phyloP scores from a whole-genome alignment of 2,888 invertebrate species.

The Pecten maximus region DNA sequence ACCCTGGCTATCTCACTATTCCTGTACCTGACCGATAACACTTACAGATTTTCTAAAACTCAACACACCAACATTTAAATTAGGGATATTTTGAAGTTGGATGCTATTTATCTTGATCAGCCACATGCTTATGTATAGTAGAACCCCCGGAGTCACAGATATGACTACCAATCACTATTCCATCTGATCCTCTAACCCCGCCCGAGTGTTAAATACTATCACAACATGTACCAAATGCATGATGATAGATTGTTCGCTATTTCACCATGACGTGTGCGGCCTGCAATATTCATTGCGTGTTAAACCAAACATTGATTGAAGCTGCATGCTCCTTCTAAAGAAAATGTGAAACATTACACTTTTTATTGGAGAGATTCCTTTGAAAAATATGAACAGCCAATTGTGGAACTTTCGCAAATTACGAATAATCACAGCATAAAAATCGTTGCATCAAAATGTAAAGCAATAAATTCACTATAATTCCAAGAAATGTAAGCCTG shows the following conservation, averaged over 20 bases:
- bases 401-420: background rate
- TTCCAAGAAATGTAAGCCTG: no score
- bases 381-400: background rate
- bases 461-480: no score
- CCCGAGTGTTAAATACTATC: background rate
- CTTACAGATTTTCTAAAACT: background rate
- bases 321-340: background rate
- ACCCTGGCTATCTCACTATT: background rate
- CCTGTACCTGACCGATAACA: background rate
- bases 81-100: background rate
- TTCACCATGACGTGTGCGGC: background rate
- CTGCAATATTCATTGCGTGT: slow-evolving; percentile 2
- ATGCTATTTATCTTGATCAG: slow-evolving; percentile 2
- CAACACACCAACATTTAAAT: background rate
- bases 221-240: background rate
- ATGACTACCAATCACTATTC: background rate
- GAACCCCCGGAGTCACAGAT: background rate
- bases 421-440: no score
- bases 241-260: background rate
- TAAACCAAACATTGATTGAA: background rate
- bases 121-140: background rate
- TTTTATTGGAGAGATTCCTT: background rate
- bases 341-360: background rate
- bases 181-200: background rate
- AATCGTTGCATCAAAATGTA: no score